Evolutionary conservation across 2,888 invertebrate genomes (phyloP), one percentile per base, ranked within the genome.

Genomic region (Pocota personata): DNA sequence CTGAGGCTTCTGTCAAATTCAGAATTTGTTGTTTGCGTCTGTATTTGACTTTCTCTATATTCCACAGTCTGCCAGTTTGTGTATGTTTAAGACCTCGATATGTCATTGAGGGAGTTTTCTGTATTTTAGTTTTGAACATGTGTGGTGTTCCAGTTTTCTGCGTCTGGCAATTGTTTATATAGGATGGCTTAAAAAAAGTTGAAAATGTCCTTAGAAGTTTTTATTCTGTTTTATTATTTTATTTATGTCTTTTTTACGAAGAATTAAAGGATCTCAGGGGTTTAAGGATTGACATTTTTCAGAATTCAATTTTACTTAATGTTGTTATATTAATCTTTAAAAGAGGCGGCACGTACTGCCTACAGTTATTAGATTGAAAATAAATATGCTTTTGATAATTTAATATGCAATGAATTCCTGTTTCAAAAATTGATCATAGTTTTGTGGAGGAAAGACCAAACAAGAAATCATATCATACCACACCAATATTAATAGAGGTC

Each of bases 151-250:
- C 12, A 40, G 52, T 67, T 67, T 52, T 27, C 24, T 37, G 14
- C 21, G 66, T 67, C 67, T 67, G 67, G 52, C 52, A n/a, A 67
- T 24, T 67, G 52, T 67, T 67, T 67, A 52, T 37, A 40, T 67
- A 24, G 40, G 24, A 50, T 37, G 24, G 37, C 46, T 32, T 46
- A 0, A 48, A 48, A 64, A 37, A 14, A 10, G 8, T 30, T 14
- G 7, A 14, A 1, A 14, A 50, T 35, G 14, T 66, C 66, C 35
- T 35, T 8, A 14, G 35, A 48, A 24, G 14, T 50, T 32, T 2
- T 7, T 10, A 1, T 57, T 35, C 3, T 21, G 19, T 50, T 27
- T 43, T 16, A 6, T 19, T 46, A 0, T 14, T 62, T 5, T 27
- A 27, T 62, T 43, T 64, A 32, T 32, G 19, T 32, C 30, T 27